phyloP scores from a whole-genome alignment of 2,797 vertebrate species.

The Distichodus sexfasciatus region DNA sequence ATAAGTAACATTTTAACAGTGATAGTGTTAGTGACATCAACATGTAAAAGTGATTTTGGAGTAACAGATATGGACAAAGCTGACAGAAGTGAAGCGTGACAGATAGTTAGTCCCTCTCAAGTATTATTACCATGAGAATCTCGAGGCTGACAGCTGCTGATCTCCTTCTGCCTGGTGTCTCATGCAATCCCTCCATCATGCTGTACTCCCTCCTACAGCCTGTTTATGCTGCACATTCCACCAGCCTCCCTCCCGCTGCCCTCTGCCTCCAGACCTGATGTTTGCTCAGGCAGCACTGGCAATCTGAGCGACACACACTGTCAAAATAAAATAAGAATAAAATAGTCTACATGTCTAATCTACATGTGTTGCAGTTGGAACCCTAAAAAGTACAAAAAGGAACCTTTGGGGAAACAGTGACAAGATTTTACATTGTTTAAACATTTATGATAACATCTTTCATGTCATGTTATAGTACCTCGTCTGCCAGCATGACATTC shows the following conservation, averaged over 20 bases:
- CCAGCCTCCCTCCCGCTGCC: not conserved
- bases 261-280: not conserved
- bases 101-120: not conserved
- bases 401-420: too few species aligned
- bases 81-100: not conserved
- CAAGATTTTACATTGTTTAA: too few species aligned
- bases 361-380: too few species aligned
- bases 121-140: not conserved
- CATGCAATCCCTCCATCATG: not conserved
- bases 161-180: not conserved
- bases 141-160: not conserved
- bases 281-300: slow-evolving; percentile 1
- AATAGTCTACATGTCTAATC: too few species aligned
- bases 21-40: not conserved
- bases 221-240: slow-evolving; percentile 33
- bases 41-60: not conserved
- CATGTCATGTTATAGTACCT: too few species aligned
- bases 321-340: too few species aligned
- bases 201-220: not conserved
- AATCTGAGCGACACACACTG: not conserved
- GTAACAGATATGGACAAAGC: not conserved
- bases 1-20: too few species aligned
- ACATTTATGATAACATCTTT: too few species aligned
- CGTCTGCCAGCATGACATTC: too few species aligned
- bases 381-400: too few species aligned